Base-by-base conservation (phyloP, 1,140 invertebrate species). In the Papilio glaucus region DNA sequence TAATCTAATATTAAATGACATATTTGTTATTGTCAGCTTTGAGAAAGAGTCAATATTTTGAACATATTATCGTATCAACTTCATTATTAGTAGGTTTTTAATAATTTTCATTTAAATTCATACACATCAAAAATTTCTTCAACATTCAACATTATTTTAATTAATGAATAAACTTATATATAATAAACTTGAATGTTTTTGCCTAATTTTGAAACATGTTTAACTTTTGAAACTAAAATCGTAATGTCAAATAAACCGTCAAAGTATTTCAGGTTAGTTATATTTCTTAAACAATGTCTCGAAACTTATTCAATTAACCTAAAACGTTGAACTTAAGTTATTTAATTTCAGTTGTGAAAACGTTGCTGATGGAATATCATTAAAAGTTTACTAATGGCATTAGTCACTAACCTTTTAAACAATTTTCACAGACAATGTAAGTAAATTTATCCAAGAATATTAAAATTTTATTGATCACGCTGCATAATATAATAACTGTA, bases 231-330 rank as follows among this genome's bases (percentile, higher is more conserved):
- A 21, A 33, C 4, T 26, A 12, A 68, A 68, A 38, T 65, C 21
- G 63, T 67, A 18, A 68, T 45, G 41, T 68, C 65, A 68, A 68
- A 39, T 68, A 45, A 3, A 21, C 39, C 38, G 65, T 68, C 41
- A 68, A 68, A 68, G 65, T 41, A 68, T 45, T 68, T 68, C 41
- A 68, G 39, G 65, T 68, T 61, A 61, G 57, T 61, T 68, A 68
- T 68, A 29, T 68, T 68, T 68, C 65, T 45, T 41, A 68, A 68
- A 68, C 65, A 68, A 68, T 68, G 65, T 68, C 65, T 68, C 18
- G 13, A 45, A 68, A 68, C 41, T 68, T 68, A 68, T 68, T 68
- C 39, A 68, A 68, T 45, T 68, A 26, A 68, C 37, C 24, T 21
- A 68, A 68, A 42, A 41, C 38, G 65, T 24, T 53, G 49, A 53